Percentiles rank a stretch among this genome's conserved stretches.
phyloP scores from a whole-genome alignment of 2,113 vertebrate genomes.

The Sterrhoptilus dennistouni region DNA sequence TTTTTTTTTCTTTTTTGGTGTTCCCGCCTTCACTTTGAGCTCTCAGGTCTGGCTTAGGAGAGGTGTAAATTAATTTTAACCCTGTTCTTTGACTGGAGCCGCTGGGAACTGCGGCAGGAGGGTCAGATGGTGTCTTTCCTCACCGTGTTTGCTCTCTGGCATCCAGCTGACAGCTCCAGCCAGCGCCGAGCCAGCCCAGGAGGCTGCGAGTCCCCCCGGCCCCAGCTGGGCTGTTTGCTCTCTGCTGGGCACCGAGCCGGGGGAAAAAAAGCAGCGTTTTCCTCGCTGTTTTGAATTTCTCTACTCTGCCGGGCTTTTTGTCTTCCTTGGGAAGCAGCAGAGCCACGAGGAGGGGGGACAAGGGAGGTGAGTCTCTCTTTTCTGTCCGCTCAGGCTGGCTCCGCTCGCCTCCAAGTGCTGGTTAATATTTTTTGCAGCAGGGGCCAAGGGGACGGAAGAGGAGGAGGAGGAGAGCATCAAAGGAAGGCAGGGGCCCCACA shows the following conservation, averaged over 20 bases:
- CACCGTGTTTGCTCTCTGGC: conserved; percentile 25
- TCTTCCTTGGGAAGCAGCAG: not conserved
- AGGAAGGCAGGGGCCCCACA: not conserved
- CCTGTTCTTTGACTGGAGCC: not conserved
- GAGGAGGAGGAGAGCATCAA: conserved; percentile 5
- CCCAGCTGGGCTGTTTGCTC: conserved; percentile 18
- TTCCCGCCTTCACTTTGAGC: not conserved
- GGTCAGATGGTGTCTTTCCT: conserved; percentile 32
- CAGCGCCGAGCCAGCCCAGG: not conserved
- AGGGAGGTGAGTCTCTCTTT: not conserved
- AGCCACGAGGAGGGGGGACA: not conserved
- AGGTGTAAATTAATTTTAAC: not conserved
- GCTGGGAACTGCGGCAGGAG: not conserved
- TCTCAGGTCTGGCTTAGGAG: not conserved
- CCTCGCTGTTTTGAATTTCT: not conserved
- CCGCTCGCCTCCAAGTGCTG: not conserved
- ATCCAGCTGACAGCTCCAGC: not conserved
- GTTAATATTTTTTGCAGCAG: conserved; percentile 49
- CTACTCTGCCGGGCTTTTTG: not conserved
- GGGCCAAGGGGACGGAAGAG: not conserved
- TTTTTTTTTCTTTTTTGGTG: not conserved
- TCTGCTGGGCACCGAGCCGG: not conserved
- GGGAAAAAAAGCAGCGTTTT: not conserved
- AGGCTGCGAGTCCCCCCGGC: not conserved
- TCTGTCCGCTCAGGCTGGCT: not conserved